Percentiles rank a stretch among this genome's conserved stretches.
Evolutionary conservation across 2,797 vertebrate genomes (phyloP).

Genomic region (Falco cherrug): DNA sequence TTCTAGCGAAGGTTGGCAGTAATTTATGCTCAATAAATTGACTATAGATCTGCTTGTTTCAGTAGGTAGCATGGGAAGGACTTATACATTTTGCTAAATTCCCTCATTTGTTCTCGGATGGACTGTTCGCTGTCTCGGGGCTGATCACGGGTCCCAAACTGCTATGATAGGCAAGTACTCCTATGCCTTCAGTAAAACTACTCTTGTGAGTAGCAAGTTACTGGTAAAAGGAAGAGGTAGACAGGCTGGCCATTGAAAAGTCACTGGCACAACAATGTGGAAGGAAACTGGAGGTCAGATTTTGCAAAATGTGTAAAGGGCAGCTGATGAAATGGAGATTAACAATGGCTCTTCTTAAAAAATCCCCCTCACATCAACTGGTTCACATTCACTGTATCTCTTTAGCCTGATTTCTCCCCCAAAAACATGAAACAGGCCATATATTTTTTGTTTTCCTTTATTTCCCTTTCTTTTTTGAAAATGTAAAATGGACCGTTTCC

Average conservation of each 20-base stretch:
- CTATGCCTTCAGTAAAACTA: neutral
- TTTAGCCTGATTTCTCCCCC: neutral
- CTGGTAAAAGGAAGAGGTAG: neutral
- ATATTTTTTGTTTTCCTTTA: neutral
- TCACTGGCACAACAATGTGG: neutral
- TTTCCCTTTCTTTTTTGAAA: neutral
- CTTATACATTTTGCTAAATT: conserved; percentile 61
- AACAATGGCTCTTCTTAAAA: neutral
- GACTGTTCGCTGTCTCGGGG: neutral
- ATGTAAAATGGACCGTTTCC: neutral
- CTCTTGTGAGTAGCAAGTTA: neutral
- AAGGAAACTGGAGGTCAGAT: neutral
- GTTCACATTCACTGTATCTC: neutral
- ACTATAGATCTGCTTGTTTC: conserved; percentile 73
- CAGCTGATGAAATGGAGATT: neutral
- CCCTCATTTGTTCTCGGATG: conserved; percentile 42
- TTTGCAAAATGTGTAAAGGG: neutral
- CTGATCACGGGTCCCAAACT: neutral
- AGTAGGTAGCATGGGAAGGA: conserved; percentile 61
- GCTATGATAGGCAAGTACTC: neutral
- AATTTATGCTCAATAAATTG: conserved; percentile 84
- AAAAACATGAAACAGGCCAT: neutral
- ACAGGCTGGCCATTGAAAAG: neutral
- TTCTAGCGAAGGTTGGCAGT: conserved; percentile 79
- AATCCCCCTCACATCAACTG: neutral